Evolutionary conservation across 2,113 vertebrate genomes (phyloP).

Genomic region (Genyomyrus donnyi): DNA sequence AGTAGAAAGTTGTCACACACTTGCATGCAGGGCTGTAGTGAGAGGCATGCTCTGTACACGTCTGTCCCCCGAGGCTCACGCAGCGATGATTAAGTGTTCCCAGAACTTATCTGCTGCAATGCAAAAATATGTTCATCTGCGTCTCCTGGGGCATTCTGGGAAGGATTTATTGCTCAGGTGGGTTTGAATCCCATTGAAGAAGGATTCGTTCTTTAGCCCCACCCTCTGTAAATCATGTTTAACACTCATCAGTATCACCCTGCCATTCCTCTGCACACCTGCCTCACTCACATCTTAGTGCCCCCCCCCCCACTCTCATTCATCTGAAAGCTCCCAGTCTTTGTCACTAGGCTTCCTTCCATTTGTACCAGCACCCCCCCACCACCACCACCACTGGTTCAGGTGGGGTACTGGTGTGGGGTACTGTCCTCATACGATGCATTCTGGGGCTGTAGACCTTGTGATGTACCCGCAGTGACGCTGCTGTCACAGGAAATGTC

Average conservation of each 20-base stretch:
- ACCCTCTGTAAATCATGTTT: not conserved
- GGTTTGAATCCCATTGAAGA: not conserved
- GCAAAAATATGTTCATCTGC: not conserved
- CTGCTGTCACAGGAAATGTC: not conserved
- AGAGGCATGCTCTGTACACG: not conserved
- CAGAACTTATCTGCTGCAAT: not conserved
- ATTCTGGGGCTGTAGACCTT: too few species aligned
- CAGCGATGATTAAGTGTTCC: not conserved
- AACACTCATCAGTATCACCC: not conserved
- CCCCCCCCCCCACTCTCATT: not conserved
- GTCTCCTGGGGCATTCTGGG: not conserved
- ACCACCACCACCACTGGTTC: not conserved
- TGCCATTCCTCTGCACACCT: not conserved
- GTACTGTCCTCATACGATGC: not conserved
- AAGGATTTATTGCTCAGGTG: not conserved
- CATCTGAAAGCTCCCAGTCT: not conserved
- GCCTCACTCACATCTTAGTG: not conserved
- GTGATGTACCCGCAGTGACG: not conserved
- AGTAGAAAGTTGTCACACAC: not conserved
- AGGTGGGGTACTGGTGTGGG: not conserved
- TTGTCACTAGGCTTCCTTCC: not conserved
- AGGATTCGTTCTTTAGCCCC: not conserved
- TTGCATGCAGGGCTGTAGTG: not conserved
- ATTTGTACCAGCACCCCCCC: not conserved
- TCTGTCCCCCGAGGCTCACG: not conserved